Conservation (phyloP, 2,888 invertebrate genomes). For the Lasioglossum zephyrum region DNA sequence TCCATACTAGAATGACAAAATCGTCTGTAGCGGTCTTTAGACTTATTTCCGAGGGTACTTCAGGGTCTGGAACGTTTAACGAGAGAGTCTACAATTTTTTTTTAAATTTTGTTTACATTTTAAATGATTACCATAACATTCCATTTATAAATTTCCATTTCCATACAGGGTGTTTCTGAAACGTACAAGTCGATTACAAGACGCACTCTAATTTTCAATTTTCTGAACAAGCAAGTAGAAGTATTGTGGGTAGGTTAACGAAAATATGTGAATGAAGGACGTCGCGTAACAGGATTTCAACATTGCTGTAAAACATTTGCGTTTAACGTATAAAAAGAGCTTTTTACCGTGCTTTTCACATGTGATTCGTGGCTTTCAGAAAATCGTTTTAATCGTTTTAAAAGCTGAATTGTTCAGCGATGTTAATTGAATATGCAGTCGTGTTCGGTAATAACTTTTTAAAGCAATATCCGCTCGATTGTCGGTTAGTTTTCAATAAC, state of each 20-base stretch:
- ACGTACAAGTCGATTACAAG: too few relatives aligned
- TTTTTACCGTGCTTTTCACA: neutral
- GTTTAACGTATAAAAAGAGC: neutral
- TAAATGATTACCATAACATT: too few relatives aligned
- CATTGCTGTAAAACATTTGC: neutral
- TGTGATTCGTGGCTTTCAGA: neutral
- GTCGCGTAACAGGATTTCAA: neutral
- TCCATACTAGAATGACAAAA: too few relatives aligned
- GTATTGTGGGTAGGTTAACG: neutral
- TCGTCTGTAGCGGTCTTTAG: too few relatives aligned
- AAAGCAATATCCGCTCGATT: neutral
- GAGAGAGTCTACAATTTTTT: too few relatives aligned
- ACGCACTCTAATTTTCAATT: too few relatives aligned
- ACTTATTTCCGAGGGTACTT: neutral
- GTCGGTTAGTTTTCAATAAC: neutral
- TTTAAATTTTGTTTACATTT: neutral
- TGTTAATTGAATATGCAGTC: neutral
- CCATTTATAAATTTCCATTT: too few relatives aligned
- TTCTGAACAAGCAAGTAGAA: too few relatives aligned
- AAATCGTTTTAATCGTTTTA: neutral
- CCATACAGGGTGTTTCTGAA: too few relatives aligned
- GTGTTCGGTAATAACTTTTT: neutral
- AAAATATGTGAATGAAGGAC: neutral
- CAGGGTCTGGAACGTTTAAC: neutral
- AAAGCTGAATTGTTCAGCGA: neutral